A percentile compares a stretch with the other conserved stretches of the same genome.
These are phyloP conservation scores for Microctonus aethiopoides DNA, from an alignment of 2,888 invertebrate species.

Conservation along the genomic window DNA sequence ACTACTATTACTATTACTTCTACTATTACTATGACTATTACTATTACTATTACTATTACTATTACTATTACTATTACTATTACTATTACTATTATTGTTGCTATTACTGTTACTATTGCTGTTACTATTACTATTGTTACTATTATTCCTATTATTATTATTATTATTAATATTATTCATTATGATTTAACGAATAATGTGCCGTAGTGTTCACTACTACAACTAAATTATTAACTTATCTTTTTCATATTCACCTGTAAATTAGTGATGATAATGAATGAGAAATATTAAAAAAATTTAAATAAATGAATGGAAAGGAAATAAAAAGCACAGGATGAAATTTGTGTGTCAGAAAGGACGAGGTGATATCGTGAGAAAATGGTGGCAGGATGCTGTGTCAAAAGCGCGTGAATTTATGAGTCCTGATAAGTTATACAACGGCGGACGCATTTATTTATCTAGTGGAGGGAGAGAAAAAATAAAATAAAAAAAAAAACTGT, in stretches of 20 bases:
- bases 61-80: too few relatives aligned
- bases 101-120: too few relatives aligned
- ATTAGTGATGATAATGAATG: not conserved
- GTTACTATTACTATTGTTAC: too few relatives aligned
- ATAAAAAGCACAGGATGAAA: constrained; percentile 28
- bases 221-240: not conserved
- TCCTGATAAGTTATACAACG: constrained; percentile 48
- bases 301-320: constrained; percentile 26
- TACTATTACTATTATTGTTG: too few relatives aligned
- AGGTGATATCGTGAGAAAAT: constrained; percentile 13
- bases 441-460: constrained; percentile 51
- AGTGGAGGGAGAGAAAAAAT: too few relatives aligned
- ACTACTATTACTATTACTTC: too few relatives aligned
- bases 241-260: too few relatives aligned
- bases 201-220: not conserved
- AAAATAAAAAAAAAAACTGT: not conserved
- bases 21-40: too few relatives aligned
- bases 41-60: too few relatives aligned
- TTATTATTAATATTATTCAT: too few relatives aligned
- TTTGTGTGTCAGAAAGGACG: constrained; percentile 22
- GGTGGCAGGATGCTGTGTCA: constrained; percentile 48
- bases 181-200: not conserved
- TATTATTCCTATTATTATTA: too few relatives aligned
- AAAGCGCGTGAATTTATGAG: constrained; percentile 51
- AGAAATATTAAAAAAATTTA: not conserved